These are phyloP conservation scores for Stigmatopora argus DNA, from an alignment of 2,113 vertebrate genomes.

Conservation along the genomic window DNA sequence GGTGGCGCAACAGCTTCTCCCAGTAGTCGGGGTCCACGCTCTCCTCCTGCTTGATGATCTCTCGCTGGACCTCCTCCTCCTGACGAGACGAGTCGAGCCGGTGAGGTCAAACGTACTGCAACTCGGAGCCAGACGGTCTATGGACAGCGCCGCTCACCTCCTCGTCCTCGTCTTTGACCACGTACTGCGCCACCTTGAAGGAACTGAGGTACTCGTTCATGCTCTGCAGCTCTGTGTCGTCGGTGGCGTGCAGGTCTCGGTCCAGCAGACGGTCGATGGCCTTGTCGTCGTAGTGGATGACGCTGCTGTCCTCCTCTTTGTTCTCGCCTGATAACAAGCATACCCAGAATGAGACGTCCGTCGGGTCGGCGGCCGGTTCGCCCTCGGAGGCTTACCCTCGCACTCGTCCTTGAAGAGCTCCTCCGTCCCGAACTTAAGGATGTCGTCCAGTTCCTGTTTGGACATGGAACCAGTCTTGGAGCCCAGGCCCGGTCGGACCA, in stretches of 20 bases:
- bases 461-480: slow-evolving; percentile 98
- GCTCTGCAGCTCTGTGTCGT: slow-evolving; percentile 91
- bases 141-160: slow-evolving; percentile 57
- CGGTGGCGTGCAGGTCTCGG: slow-evolving; percentile 89
- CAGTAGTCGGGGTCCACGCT: slow-evolving; percentile 97
- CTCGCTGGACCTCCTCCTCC: slow-evolving; percentile 94
- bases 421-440: slow-evolving; percentile 96
- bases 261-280: slow-evolving; percentile 89
- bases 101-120: too few relatives aligned
- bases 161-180: slow-evolving; percentile 95
- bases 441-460: slow-evolving; percentile 96
- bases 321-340: slow-evolving; percentile 70
- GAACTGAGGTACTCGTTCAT: slow-evolving; percentile 98
- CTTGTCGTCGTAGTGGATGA: slow-evolving; percentile 95
- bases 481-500: slow-evolving; percentile 90
- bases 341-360: background rate
- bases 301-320: slow-evolving; percentile 92
- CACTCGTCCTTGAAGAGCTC: slow-evolving; percentile 89
- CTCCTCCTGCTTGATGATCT: slow-evolving; percentile 98
- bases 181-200: slow-evolving; percentile 96
- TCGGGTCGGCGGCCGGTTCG: background rate
- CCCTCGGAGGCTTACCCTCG: slow-evolving; percentile 38
- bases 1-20: slow-evolving; percentile 94
- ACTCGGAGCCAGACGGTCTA: too few relatives aligned
- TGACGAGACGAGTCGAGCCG: slow-evolving; percentile 32